phyloP scores from a whole-genome alignment of 2,797 vertebrate genomes.

The Scolopax rusticola region DNA sequence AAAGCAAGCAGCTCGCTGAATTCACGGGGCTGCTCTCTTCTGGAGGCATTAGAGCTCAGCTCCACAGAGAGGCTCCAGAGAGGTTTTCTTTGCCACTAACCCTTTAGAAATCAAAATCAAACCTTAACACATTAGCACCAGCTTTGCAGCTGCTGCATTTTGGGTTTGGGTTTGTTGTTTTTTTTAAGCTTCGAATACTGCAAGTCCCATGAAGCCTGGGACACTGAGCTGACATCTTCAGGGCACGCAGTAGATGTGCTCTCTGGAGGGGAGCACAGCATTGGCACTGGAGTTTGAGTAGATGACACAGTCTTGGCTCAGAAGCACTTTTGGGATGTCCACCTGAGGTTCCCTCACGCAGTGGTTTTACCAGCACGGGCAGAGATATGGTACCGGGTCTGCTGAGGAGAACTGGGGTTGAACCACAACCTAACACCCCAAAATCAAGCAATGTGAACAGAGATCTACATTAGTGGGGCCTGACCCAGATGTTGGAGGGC shows the following conservation, averaged over 20 bases:
- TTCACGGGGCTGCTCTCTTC: neutral
- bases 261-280: neutral
- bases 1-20: neutral
- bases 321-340: neutral
- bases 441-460: neutral
- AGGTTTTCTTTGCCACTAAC: constrained; percentile 25
- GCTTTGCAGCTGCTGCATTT: constrained; percentile 10
- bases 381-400: neutral
- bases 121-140: fast-evolving
- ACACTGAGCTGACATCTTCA: neutral
- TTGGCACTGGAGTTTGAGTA: neutral
- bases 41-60: neutral
- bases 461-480: neutral
- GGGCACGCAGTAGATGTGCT: neutral
- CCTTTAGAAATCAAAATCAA: constrained; percentile 37
- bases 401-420: neutral
- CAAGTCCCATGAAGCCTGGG: neutral
- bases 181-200: neutral
- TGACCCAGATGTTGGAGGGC: neutral
- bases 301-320: neutral
- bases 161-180: neutral
- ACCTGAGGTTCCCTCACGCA: neutral
- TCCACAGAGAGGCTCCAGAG: constrained; percentile 1
- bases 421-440: fast-evolving
- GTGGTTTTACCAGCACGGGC: neutral